These are phyloP conservation scores for Protodeltote pygarga DNA, from an alignment of 2,888 invertebrate species.

Conservation along the genomic window DNA sequence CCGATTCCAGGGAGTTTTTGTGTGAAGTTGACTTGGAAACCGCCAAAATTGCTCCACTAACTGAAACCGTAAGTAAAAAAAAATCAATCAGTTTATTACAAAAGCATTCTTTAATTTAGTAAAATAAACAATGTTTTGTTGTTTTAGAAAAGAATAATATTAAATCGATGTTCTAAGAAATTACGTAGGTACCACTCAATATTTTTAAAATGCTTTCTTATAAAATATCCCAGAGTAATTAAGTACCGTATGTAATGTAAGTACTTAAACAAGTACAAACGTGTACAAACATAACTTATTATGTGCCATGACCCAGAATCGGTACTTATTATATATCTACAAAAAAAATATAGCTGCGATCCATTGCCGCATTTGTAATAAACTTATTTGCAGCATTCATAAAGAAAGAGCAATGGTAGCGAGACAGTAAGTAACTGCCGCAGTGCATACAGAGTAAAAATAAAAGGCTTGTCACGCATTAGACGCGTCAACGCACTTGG, in stretches of 20 bases:
- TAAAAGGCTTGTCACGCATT: slow-evolving; percentile 57
- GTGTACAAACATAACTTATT: slow-evolving; percentile 29
- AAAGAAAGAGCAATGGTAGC: slow-evolving; percentile 9
- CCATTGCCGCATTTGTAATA: slow-evolving; percentile 6
- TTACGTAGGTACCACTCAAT: too few relatives aligned
- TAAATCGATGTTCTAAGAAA: too few relatives aligned
- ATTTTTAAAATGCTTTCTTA: too few relatives aligned
- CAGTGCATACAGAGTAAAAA: slow-evolving; percentile 25
- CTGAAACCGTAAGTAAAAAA: slow-evolving; percentile 72
- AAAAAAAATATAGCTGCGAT: not conserved
- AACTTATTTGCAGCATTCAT: not conserved
- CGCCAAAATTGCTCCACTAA: slow-evolving; percentile 79
- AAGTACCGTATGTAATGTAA: not conserved
- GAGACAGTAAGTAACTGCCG: slow-evolving; percentile 1
- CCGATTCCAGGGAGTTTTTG: slow-evolving; percentile 66
- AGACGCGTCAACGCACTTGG: slow-evolving; percentile 55
- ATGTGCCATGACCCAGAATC: slow-evolving; percentile 28
- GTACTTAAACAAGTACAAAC: slow-evolving; percentile 11
- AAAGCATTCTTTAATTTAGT: too few relatives aligned
- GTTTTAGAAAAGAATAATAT: too few relatives aligned
- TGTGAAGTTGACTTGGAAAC: slow-evolving; percentile 71
- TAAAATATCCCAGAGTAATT: slow-evolving; percentile 3
- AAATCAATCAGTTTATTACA: too few relatives aligned
- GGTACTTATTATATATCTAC: not conserved
- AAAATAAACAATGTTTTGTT: too few relatives aligned